Conservation (phyloP, 1,140 invertebrate species). For the Chionoecetes opilio region DNA sequence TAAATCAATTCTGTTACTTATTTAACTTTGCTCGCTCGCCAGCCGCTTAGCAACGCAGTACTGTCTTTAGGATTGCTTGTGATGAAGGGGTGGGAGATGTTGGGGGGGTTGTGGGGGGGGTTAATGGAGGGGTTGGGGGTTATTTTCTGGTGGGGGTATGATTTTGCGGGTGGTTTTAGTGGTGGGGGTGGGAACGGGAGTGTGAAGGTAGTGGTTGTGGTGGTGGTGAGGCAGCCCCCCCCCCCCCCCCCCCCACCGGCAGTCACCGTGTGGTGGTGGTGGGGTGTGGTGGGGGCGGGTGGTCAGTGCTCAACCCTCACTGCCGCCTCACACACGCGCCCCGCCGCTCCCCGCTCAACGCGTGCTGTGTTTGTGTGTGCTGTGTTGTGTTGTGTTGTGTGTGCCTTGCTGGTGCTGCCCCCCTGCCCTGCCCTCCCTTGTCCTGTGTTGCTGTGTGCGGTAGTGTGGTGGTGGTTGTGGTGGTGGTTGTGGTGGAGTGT, state of each 20-base stretch:
- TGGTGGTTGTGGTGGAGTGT: not conserved
- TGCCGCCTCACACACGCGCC: not conserved
- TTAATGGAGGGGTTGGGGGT: too few relatives aligned
- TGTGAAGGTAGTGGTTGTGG: not conserved
- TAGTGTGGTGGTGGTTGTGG: not conserved
- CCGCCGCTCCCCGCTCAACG: not conserved
- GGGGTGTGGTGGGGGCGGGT: too few relatives aligned
- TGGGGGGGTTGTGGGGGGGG: not conserved
- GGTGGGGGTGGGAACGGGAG: not conserved
- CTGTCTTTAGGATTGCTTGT: not conserved
- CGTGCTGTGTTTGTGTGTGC: not conserved
- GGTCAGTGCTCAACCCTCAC: not conserved
- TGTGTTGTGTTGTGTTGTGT: not conserved
- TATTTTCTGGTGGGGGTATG: too few relatives aligned
- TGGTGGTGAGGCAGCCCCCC: not conserved
- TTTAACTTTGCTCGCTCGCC: too few relatives aligned
- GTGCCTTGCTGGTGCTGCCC: not conserved
- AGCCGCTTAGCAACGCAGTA: too few relatives aligned
- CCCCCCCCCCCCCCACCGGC: not conserved
- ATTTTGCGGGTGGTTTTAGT: not conserved
- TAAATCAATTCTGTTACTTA: too few relatives aligned
- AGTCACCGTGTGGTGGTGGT: not conserved
- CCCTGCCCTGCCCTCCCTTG: not conserved
- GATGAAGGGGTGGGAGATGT: not conserved
- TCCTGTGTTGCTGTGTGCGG: not conserved